Conservation (phyloP, 2,113 vertebrate species). For the Crocuta crocuta region DNA sequence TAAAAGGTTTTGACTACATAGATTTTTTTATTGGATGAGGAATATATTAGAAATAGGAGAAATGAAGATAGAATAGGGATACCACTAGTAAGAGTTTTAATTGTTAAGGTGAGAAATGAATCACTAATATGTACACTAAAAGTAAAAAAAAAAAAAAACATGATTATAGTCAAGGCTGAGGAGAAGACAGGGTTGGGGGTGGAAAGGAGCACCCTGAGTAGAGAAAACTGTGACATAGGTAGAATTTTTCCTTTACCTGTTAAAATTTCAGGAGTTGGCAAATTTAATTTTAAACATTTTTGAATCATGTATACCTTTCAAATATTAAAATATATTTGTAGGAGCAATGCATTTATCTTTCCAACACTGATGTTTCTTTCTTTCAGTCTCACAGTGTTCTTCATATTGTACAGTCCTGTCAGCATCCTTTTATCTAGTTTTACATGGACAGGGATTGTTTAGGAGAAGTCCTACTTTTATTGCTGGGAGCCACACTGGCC, state of each 20-base stretch:
- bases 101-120: not conserved
- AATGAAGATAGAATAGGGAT: not conserved
- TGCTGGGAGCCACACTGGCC: no score
- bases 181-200: not conserved
- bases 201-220: not conserved
- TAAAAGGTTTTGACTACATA: not conserved
- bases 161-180: not conserved
- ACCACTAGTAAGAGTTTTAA: not conserved
- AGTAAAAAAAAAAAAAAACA: not conserved
- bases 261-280: not conserved
- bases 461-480: slow-evolving; percentile 11
- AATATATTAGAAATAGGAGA: not conserved
- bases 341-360: not conserved
- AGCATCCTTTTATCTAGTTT: slow-evolving; percentile 17
- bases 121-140: not conserved
- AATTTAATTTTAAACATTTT: not conserved
- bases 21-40: not conserved
- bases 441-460: not conserved
- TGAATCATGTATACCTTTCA: not conserved
- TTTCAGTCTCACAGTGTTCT: not conserved
- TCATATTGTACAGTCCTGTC: not conserved
- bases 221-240: not conserved
- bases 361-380: not conserved
- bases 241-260: not conserved
- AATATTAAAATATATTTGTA: slow-evolving; percentile 8